A percentile compares a stretch with the other conserved stretches of the same genome.
Conservation (phyloP, 2,888 invertebrate genomes). For the Stegophylla sp. region DNA sequence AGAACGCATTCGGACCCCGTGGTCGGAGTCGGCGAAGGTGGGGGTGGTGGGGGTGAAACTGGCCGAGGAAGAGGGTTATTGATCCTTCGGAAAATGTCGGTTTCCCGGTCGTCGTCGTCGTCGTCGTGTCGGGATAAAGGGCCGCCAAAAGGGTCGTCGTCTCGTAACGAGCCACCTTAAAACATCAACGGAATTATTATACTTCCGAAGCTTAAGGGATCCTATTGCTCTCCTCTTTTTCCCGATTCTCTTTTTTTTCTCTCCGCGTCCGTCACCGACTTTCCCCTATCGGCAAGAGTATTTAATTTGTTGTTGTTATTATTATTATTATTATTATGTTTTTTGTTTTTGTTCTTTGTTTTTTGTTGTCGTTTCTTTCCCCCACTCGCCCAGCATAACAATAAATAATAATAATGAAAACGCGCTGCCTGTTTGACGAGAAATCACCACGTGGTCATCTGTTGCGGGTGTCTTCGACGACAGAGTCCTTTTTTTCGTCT, state of each 20-base stretch:
- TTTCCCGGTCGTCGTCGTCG: slow-evolving; percentile 44
- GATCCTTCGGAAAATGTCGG: slow-evolving; percentile 48
- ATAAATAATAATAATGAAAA: slow-evolving; percentile 6
- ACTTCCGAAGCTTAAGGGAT: slow-evolving; percentile 22
- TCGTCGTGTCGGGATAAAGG: slow-evolving; percentile 28
- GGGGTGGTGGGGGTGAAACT: neutral
- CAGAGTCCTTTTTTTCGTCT: too few relatives aligned
- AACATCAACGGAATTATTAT: slow-evolving; percentile 49
- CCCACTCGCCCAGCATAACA: neutral
- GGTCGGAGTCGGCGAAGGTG: too few relatives aligned
- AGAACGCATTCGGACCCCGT: slow-evolving; percentile 1
- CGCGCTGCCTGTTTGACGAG: neutral
- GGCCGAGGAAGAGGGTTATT: slow-evolving; percentile 18
- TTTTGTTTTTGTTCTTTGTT: too few relatives aligned
- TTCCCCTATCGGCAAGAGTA: neutral
- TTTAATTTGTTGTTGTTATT: neutral
- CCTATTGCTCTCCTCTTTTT: neutral
- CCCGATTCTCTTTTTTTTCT: neutral
- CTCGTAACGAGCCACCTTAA: slow-evolving; percentile 52
- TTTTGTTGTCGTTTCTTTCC: too few relatives aligned
- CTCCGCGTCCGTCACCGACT: neutral
- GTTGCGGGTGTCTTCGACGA: too few relatives aligned
- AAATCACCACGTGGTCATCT: neutral
- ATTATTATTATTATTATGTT: too few relatives aligned
- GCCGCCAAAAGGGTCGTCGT: slow-evolving; percentile 45